These are phyloP conservation scores for Drosophila repleta DNA, from an alignment of 1,140 invertebrate species.

Conservation along the genomic window DNA sequence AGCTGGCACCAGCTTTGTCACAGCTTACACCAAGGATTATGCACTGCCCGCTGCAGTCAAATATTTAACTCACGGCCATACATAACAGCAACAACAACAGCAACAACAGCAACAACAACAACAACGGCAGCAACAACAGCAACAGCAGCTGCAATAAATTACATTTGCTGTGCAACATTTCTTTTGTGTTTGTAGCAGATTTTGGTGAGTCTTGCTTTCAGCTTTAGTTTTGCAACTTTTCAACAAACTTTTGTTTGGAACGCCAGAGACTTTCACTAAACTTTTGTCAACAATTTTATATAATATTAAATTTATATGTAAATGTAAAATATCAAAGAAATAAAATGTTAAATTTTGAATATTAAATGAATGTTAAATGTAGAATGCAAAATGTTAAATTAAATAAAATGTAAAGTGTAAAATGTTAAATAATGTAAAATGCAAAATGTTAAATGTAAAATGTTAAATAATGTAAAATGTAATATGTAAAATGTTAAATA, in stretches of 20 bases:
- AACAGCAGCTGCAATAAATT: conserved; percentile 20
- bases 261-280: background rate
- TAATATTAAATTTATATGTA: background rate
- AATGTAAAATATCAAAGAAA: no score
- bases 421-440: no score
- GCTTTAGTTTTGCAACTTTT: background rate
- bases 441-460: no score
- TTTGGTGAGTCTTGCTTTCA: background rate
- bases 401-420: no score
- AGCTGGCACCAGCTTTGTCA: conserved; percentile 15
- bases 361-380: no score
- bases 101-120: conserved; percentile 12
- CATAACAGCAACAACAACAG: conserved; percentile 11
- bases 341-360: no score
- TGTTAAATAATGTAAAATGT: no score
- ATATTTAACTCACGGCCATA: conserved; percentile 13
- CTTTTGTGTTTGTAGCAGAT: background rate
- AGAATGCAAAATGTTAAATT: no score
- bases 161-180: conserved; percentile 30
- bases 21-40: conserved; percentile 38
- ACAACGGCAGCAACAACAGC: background rate
- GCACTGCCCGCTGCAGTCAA: background rate
- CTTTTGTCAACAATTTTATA: no score
- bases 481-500: no score
- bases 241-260: background rate